Evolutionary conservation across 1,140 invertebrate genomes (phyloP).

Genomic region (Tetragnatha versicolor): DNA sequence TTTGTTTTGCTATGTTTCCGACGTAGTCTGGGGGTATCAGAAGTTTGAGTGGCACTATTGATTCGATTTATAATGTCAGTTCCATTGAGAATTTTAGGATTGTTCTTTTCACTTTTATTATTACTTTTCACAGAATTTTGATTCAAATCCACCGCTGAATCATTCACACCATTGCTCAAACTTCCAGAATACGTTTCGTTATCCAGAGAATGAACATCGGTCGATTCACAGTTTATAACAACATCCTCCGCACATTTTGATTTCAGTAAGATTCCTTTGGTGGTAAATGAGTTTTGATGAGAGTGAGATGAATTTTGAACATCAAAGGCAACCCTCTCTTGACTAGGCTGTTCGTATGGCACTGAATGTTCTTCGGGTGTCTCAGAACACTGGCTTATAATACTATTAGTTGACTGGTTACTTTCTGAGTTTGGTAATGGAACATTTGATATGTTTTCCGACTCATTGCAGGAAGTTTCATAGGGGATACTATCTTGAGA

Average conservation of each 20-base stretch:
- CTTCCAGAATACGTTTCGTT: conserved; percentile 9
- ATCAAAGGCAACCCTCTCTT: not conserved
- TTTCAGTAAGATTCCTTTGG: conserved; percentile 29
- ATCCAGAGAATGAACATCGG: conserved; percentile 12
- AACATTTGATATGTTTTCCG: conserved; percentile 37
- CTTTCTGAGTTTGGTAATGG: not conserved
- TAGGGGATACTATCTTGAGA: conserved; percentile 35
- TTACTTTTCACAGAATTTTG: conserved; percentile 38
- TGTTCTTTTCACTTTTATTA: not conserved
- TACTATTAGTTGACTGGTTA: conserved; percentile 37
- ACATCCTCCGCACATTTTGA: conserved; percentile 2
- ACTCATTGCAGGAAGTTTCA: not conserved
- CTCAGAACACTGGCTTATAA: conserved; percentile 24
- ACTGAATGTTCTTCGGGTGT: conserved; percentile 25
- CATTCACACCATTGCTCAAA: not conserved
- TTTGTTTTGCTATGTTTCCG: conserved; percentile 37
- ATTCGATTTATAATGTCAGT: conserved; percentile 39
- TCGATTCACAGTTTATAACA: conserved; percentile 17
- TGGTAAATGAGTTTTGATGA: not conserved
- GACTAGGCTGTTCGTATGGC: conserved; percentile 46
- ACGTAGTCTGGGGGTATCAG: conserved; percentile 15
- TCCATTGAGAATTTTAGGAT: conserved; percentile 29
- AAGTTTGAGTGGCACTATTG: conserved; percentile 51
- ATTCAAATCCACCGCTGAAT: conserved; percentile 38
- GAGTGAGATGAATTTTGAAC: conserved; percentile 20